Percentiles rank a stretch among this genome's conserved stretches.
Evolutionary conservation across 2,797 vertebrate species (phyloP).

Genomic region (Paratrypauchen microcephalus): DNA sequence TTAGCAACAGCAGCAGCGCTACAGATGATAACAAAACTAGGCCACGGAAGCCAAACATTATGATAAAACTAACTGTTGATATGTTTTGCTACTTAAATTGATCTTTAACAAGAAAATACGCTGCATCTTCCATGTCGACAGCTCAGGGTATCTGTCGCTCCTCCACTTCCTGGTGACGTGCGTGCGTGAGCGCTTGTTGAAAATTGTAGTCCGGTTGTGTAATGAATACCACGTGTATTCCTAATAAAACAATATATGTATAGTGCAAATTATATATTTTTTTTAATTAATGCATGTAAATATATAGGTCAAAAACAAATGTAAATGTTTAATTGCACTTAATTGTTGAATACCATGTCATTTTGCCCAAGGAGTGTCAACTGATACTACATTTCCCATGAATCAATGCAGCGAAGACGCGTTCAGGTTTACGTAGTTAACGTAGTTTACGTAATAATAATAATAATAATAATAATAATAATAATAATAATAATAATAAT

Average conservation of each 20-base stretch:
- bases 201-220: slow-evolving; percentile 57
- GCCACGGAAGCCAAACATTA: slow-evolving; percentile 47
- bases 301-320: not conserved
- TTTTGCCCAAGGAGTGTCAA: not conserved
- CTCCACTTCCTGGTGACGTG: slow-evolving; percentile 54
- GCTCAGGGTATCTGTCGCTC: slow-evolving; percentile 25
- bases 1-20: slow-evolving; percentile 41
- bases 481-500: no score
- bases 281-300: not conserved
- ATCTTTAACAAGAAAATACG: slow-evolving; percentile 27
- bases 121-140: slow-evolving; percentile 50
- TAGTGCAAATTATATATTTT: not conserved
- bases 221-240: not conserved
- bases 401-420: slow-evolving; percentile 8
- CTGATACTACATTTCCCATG: slow-evolving; percentile 42
- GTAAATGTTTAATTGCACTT: not conserved
- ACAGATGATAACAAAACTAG: slow-evolving; percentile 17
- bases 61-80: slow-evolving; percentile 17
- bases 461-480: no score
- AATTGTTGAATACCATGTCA: not conserved
- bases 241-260: not conserved
- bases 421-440: slow-evolving; percentile 49
- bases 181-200: slow-evolving; percentile 12
- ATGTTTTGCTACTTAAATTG: slow-evolving; percentile 21
- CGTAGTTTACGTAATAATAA: no score